These are phyloP conservation scores for Netta rufina DNA, from an alignment of 2,797 vertebrate genomes.

Conservation along the genomic window DNA sequence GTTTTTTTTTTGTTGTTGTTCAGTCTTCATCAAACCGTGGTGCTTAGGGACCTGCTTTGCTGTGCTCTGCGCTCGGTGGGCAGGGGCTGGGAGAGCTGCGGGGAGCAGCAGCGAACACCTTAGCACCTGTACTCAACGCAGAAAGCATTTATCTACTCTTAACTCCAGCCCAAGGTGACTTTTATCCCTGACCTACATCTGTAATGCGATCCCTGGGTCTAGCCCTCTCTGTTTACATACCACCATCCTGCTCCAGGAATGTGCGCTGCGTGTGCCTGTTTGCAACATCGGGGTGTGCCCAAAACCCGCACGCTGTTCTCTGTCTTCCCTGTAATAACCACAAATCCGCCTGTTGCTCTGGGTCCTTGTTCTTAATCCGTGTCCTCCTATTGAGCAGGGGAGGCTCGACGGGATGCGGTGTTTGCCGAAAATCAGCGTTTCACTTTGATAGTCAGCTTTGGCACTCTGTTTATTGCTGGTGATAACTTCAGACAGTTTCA, in stretches of 20 bases:
- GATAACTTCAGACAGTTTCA: not conserved
- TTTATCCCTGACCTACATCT: constrained; percentile 36
- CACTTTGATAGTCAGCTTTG: not conserved
- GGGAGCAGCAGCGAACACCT: constrained; percentile 26
- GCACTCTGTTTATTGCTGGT: not conserved
- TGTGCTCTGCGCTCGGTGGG: not conserved
- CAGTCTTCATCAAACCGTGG: too few species aligned
- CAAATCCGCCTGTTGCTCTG: not conserved
- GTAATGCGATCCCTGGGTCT: constrained; percentile 47
- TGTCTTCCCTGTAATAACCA: not conserved
- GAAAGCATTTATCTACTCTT: not conserved
- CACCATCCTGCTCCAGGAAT: not conserved
- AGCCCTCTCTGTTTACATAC: constrained; percentile 1
- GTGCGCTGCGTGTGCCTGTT: fast-evolving
- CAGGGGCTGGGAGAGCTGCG: not conserved
- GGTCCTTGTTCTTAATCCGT: not conserved
- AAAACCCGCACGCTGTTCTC: fast-evolving
- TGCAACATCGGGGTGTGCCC: not conserved
- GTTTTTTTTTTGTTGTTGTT: too few species aligned
- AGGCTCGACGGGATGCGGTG: not conserved
- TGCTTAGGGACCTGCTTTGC: not conserved
- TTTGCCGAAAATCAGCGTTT: not conserved
- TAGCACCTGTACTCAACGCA: not conserved
- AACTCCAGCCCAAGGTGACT: constrained; percentile 10
- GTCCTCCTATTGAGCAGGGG: not conserved